phyloP scores from a whole-genome alignment of 1,140 invertebrate species.

The Hycleus cichorii region DNA sequence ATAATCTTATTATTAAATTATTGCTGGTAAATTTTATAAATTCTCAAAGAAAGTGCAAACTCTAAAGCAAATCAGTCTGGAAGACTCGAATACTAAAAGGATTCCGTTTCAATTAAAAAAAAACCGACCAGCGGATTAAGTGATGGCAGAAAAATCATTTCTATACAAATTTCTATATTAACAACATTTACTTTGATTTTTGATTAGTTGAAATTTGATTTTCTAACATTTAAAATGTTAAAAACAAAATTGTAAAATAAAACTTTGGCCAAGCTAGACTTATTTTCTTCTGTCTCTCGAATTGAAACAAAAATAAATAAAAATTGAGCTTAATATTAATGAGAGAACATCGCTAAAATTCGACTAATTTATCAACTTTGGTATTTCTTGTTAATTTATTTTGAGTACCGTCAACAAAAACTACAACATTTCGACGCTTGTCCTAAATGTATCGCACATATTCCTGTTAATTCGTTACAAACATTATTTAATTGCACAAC shows the following conservation, averaged over 20 bases:
- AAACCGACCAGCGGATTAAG: constrained; percentile 10
- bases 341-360: constrained; percentile 9
- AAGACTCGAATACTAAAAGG: constrained; percentile 9
- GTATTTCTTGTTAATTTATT: constrained; percentile 1
- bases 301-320: constrained; percentile 4
- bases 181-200: constrained; percentile 4
- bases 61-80: constrained; percentile 6
- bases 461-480: constrained; percentile 43
- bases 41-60: not conserved
- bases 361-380: constrained; percentile 21
- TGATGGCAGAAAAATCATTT: constrained; percentile 4
- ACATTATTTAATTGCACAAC: constrained; percentile 41
- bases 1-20: too few species aligned
- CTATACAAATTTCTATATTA: constrained; percentile 9
- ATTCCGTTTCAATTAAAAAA: not conserved
- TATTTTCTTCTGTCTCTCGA: not conserved
- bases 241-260: constrained; percentile 11
- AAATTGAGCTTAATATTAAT: constrained; percentile 6
- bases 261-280: constrained; percentile 16
- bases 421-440: constrained; percentile 52
- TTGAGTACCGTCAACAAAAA: constrained; percentile 43
- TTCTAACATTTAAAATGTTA: constrained; percentile 7
- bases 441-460: constrained; percentile 51
- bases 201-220: constrained; percentile 8
- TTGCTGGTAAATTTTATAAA: too few species aligned